These are phyloP conservation scores for Phyto melanocephala DNA, from an alignment of 2,888 invertebrate genomes.

Conservation along the genomic window DNA sequence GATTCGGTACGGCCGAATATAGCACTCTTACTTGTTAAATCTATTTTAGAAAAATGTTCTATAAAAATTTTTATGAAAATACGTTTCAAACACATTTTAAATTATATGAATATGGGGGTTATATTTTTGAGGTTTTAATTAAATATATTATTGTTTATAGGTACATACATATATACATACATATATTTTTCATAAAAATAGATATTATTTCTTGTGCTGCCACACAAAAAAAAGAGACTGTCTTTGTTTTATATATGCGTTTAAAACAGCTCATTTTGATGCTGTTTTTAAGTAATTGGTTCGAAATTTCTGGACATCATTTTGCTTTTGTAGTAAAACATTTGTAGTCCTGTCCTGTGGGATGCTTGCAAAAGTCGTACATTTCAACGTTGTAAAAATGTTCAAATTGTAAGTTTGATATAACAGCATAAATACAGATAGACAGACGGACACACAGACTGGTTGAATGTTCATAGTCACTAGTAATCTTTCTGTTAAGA, in stretches of 20 bases:
- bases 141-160: too few species aligned
- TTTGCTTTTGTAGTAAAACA: neutral
- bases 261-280: neutral
- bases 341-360: neutral
- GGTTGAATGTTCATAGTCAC: neutral
- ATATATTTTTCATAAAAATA: too few species aligned
- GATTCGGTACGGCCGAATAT: too few species aligned
- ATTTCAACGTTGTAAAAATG: constrained; percentile 8
- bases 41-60: too few species aligned
- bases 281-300: constrained; percentile 36
- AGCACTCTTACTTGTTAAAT: too few species aligned
- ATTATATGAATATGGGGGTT: too few species aligned
- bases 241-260: neutral
- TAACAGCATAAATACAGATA: neutral
- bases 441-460: too few species aligned
- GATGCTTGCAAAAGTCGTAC: neutral
- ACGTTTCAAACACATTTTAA: too few species aligned
- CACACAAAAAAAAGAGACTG: neutral
- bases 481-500: neutral
- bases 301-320: constrained; percentile 42
- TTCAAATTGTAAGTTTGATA: constrained; percentile 9
- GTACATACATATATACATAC: too few species aligned
- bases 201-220: neutral
- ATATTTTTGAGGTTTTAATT: too few species aligned
- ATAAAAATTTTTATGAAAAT: too few species aligned